Percentiles rank a stretch among this genome's conserved stretches.
Evolutionary conservation across 1,140 invertebrate genomes (phyloP).

Genomic region (Eumeta japonica): DNA sequence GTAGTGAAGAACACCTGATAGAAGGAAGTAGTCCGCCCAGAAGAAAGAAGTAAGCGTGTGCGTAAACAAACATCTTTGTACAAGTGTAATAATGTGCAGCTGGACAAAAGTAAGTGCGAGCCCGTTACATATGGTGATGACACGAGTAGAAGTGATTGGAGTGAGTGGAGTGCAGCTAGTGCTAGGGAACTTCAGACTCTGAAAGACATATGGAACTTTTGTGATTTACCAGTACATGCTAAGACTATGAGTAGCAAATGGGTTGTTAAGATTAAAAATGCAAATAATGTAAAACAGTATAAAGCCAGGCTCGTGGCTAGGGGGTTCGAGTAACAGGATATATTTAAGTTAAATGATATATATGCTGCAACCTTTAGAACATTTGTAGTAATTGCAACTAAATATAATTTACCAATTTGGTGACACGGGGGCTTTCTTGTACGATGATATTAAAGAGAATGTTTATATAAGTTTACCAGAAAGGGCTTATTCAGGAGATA

Average conservation of each 20-base stretch:
- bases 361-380: slow-evolving; percentile 2
- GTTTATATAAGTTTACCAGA: not conserved
- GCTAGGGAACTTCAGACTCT: slow-evolving; percentile 21
- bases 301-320: not conserved
- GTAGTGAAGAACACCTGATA: slow-evolving; percentile 11
- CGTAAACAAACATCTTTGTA: slow-evolving; percentile 16
- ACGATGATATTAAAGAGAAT: not conserved
- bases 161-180: slow-evolving; percentile 22
- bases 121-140: slow-evolving; percentile 22
- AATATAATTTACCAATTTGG: slow-evolving; percentile 1
- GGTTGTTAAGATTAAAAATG: slow-evolving; percentile 2
- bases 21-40: slow-evolving; percentile 10
- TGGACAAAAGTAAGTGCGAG: slow-evolving; percentile 10
- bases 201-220: slow-evolving; percentile 7
- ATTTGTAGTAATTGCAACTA: slow-evolving; percentile 1
- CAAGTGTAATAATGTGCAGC: slow-evolving; percentile 13
- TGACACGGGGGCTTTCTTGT: not conserved
- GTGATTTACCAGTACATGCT: not conserved
- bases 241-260: slow-evolving; percentile 2
- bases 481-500: not conserved
- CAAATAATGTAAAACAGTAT: not conserved
- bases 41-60: slow-evolving; percentile 8
- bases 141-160: slow-evolving; percentile 13
- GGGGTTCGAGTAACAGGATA: slow-evolving; percentile 2
- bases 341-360: not conserved